Base-by-base conservation (phyloP, 2,888 invertebrate genomes). In the Platerodrilus igneus region DNA sequence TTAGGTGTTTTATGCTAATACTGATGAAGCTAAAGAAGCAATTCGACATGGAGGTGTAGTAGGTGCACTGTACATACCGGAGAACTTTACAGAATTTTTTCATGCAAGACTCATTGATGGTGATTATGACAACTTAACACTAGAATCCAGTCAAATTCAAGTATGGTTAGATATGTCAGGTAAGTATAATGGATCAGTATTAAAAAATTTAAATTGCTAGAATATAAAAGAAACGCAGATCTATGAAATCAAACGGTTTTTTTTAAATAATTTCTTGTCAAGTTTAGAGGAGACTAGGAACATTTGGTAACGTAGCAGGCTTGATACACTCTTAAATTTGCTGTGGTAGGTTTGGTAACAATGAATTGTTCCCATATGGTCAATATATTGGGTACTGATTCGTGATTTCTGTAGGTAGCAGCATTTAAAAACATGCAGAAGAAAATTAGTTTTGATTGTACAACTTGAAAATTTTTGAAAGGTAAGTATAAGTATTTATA, bases 371-470 rank as follows among this genome's bases (percentile, higher is more conserved):
- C n/a, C n/a, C n/a, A n/a, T n/a, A n/a, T n/a, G n/a, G n/a, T n/a
- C n/a, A n/a, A n/a, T n/a, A n/a, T n/a, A n/a, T n/a, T n/a, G n/a
- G n/a, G n/a, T n/a, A n/a, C n/a, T n/a, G n/a, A n/a, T n/a, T n/a
- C n/a, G n/a, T n/a, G n/a, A n/a, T n/a, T n/a, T n/a, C n/a, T n/a
- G n/a, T n/a, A n/a, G n/a, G n/a, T n/a, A n/a, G n/a, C n/a, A n/a
- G n/a, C 0, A 68, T 89, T 25, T 86, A 77, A 58, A 89, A 89
- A 2, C 67, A 67, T 7, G 68, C 69, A 37, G 74, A 84, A 37
- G 78, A 83, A 2, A 81, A 80, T 46, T 86, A 4, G 78, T 81
- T 42, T 93, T 86, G 63, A 85, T 91, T 76, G 85, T 86, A 0
- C 92, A 92, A n/a, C n/a, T n/a, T n/a, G n/a, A n/a, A n/a, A n/a